Evolutionary conservation across 1,140 invertebrate genomes (phyloP), one percentile per base, ranked within the genome.

Genomic region (Euura saliciscinereae): DNA sequence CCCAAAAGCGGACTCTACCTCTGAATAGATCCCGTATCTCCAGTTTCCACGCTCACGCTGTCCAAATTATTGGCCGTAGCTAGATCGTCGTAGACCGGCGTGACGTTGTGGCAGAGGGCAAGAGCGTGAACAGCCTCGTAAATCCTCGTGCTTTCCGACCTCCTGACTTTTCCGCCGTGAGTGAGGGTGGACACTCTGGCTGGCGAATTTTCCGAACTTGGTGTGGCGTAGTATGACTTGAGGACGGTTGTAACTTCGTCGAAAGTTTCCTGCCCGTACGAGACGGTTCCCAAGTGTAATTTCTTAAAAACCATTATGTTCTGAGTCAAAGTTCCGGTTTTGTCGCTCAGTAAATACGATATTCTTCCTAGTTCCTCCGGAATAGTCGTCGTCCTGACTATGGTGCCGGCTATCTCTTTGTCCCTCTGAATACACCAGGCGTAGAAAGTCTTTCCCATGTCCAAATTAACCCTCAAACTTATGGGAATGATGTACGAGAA

Each of bases 401-500:
- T 96, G 0, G 97, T 99, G 3, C 96, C 97, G 66, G 93, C 91
- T 75, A 99, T 98, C 77, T 95, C 92, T 73, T 95, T 93, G 87
- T 99, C 98, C 73, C 94, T 90, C 82, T 98, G 96, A 78, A 99
- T 99, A 78, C 95, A 94, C 94, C 96, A 99, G 0, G 98, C 96
- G 84, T 99, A 99, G 82, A 97, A 99, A 0, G 95, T 93, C 88
- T 99, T 99, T 1, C 97, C 98, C 95, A 99, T 98, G 81, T 99
- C 99, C 72, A 99, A 89, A 89, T 99, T 99, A 1, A 99, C 98
- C 75, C 98, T 89, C 78, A 99, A 91, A 90, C 97, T 98, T 75
- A 99, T 98, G 11, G 98, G 98, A 83, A 99, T 99, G 73, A 99
- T 99, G 87, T 99, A 99, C 0, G 98, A 99, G 88, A 99, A 99